Evolutionary conservation across 2,797 vertebrate genomes (phyloP).

Genomic region (Cebuella pygmaea): DNA sequence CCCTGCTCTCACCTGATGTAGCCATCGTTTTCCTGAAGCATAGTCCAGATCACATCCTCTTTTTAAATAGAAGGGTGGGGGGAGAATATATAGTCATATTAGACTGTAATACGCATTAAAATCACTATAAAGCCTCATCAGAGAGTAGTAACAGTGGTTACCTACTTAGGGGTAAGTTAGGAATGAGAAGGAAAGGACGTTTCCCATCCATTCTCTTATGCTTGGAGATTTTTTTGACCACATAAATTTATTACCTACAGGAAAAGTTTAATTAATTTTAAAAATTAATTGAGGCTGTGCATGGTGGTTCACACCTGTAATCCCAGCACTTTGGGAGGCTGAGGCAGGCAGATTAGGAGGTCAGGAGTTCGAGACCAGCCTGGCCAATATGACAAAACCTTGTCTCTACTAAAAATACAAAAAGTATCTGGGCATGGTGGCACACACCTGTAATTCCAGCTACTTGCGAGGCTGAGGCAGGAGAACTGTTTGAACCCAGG

Average conservation of each 20-base stretch:
- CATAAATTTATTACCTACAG: not conserved
- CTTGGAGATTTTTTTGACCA: not conserved
- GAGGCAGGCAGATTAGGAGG: not conserved
- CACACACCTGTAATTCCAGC: not conserved
- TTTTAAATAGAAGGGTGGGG: not conserved
- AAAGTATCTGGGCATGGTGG: not conserved
- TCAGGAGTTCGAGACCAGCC: not conserved
- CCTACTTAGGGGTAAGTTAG: not conserved
- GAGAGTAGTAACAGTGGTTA: not conserved
- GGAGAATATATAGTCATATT: not conserved
- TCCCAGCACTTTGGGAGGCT: not conserved
- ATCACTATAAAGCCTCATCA: not conserved
- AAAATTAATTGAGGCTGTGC: not conserved
- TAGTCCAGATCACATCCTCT: not conserved
- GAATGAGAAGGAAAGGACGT: not conserved
- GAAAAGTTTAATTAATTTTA: not conserved
- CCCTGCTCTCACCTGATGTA: not conserved
- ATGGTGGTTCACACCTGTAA: not conserved
- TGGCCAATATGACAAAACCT: not conserved
- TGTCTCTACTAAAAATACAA: not conserved
- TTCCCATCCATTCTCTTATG: not conserved
- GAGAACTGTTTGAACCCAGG: not conserved
- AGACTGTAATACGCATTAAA: not conserved
- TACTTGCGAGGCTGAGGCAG: not conserved
- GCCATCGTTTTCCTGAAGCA: not conserved